Base-by-base conservation (phyloP, 1,140 invertebrate genomes). In the Gyrodactylus bullatarudis region DNA sequence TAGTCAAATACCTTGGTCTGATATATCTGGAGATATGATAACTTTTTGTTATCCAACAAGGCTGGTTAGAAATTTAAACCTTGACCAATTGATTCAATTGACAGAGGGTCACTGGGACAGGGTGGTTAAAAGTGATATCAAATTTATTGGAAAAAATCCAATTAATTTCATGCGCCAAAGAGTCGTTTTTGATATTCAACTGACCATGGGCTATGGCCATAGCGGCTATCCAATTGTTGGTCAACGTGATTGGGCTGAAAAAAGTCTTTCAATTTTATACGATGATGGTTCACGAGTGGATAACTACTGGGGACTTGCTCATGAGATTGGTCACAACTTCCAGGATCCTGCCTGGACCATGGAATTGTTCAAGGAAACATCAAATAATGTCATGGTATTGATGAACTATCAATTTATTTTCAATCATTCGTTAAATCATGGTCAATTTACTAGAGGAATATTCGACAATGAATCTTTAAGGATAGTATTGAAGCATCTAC, bases 281-380 rank as follows among this genome's bases (percentile, higher is more conserved):
- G n/a, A 8, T 54, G n/a, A 54, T 54, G n/a, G n/a, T 8, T 54
- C n/a, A 16, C 34, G n/a, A 16, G 34, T 16, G 8, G 8, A 8
- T 54, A n/a, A 54, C 34, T 54, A 16, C n/a, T 71, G 70, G 70
- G 70, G 70, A 24, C 21, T 71, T 20, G 22, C 21, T n/a, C 70
- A 71, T 24, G 70, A 71, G n/a, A 71, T 71, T 25, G 70, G 70
- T 16, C 70, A 71, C 24, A 71, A 71, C 23, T 20, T 71, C 20
- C 70, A 71, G 24, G 24, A 71, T 1, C 1, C 1, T 23, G 20
- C 21, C 1, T 71, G 70, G 70, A 71, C 70, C 23, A 23, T 71
- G 8, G 24, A 24, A 2, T 21, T 21, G 8, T 23, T 24, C 21
- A 24, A 1, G 1, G 70, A 71, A 26, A 24, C 24, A 8, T 23